Evolutionary conservation across 92 coral and sea anemone species (phyloP), one percentile per base, ranked within the genome.

Genomic region (Parazoanthus darwini): DNA sequence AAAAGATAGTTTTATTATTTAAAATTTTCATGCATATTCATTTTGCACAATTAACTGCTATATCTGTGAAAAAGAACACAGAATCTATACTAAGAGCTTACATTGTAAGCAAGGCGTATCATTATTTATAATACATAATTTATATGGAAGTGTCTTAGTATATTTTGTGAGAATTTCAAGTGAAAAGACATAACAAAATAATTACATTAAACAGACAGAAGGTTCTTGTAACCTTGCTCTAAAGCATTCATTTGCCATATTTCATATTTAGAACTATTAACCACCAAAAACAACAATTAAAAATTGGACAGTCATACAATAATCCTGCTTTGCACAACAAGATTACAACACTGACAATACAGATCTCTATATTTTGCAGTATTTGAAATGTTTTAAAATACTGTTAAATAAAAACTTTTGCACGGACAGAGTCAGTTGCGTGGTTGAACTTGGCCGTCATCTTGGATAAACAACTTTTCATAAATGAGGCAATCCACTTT

Each of bases 331-430:
- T 39, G 78, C 77, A 66, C 25, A 46, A 23, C 51, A 71, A 15
- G 74, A 39, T n/a, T n/a, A 58, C 11, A 20, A 23, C 39, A 23
- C 22, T 39, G 39, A 26, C 72, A 22, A n/a, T 66, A 82, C 86
- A 26, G 46, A 39, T 35, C 44, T 71, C 25, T 29, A 36, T 25
- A 68, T 25, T 71, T 71, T 14, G 44, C 35, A 46, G 59, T 38
- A 70, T 79, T 71, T 36, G 6, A 80, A 50, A 11, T 29, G 59
- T 5, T 58, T 35, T 20, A 36, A 29, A 54, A 80, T 84, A 84
- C 79, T 68, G 79, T 71, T 84, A 71, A 84, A 84, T 84, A 84
- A 84, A 35, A 84, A 48, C 87, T 84, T 68, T 84, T 68, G n/a
- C n/a, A n/a, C n/a, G n/a, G n/a, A n/a, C n/a, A n/a, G n/a, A n/a